Evolutionary conservation across 2,113 vertebrate species (phyloP), one percentile per base, ranked within the genome.

Genomic region (Ammodytes marinus): DNA sequence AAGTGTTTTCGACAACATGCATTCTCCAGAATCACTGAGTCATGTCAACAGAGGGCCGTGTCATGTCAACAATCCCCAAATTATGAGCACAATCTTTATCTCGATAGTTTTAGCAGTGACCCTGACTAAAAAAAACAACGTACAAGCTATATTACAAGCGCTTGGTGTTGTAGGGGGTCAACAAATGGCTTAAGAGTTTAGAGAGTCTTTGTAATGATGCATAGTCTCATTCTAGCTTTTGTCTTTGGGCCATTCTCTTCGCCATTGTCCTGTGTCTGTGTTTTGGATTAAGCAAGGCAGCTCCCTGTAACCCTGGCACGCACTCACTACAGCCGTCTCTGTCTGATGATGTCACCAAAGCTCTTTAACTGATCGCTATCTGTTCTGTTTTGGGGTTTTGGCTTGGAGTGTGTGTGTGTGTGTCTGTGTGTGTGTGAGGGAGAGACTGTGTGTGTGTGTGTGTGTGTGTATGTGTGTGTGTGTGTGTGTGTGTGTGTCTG

Each of bases 261-360:
- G 88, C 89, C 87, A 83, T 86, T 91, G 87, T 79, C 82, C 27
- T 27, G 27, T 27, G 77, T 91, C 87, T 89, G 89, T 68, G 89
- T 86, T 91, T 89, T 91, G 90, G 86, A 91, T 91, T 90, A 91
- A 27, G 27, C 27, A 27, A 27, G 27, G 89, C 84, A 35, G 83
- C 82, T 72, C 79, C 79, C 82, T 66, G 27, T 27, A 27, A 86
- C 83, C 88, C 86, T 91, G 92, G 90, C 88, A 87, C 3, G 54
- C 75, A 88, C 82, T 89, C 90, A 87, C 86, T 58, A 27, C 27
- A 65, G 84, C 85, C 74, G 86, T 92, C 92, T 93, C 91, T 61
- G 78, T 89, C 88, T 93, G 93, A 94, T 95, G 94, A 94, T 95
- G 94, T 95, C 93, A 95, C 92, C 27, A 90, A 90, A 91, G 90